phyloP scores from a whole-genome alignment of 2,797 vertebrate species.

The Poeciliopsis paucimaculata region DNA sequence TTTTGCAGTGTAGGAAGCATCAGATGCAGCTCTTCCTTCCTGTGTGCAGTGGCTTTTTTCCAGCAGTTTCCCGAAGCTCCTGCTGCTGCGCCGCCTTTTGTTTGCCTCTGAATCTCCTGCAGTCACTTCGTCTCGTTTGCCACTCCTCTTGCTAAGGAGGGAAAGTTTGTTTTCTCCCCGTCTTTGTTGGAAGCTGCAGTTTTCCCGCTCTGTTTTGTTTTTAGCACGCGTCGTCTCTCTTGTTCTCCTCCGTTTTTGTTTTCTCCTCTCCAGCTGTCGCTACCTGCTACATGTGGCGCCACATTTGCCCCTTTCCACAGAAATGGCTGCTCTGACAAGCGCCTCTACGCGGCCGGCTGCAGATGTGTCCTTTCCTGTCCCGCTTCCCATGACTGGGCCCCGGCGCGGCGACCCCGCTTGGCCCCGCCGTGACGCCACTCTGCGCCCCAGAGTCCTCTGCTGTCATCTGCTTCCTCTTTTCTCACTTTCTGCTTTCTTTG shows the following conservation, averaged over 20 bases:
- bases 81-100: background rate
- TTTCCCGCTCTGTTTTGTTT: constrained; percentile 8
- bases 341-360: constrained; percentile 72
- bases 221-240: constrained; percentile 19
- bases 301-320: constrained; percentile 65
- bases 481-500: constrained; percentile 24
- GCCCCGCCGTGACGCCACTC: background rate
- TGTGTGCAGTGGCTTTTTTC: background rate
- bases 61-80: background rate
- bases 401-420: constrained; percentile 53
- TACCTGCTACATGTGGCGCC: constrained; percentile 51
- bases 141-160: background rate
- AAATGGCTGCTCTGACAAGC: constrained; percentile 72
- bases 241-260: constrained; percentile 10
- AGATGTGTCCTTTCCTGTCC: constrained; percentile 80
- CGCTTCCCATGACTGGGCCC: constrained; percentile 47
- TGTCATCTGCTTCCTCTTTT: constrained; percentile 33
- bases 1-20: background rate
- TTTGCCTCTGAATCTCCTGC: constrained; percentile 1
- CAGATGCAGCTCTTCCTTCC: background rate
- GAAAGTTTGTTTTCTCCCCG: constrained; percentile 8
- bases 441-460: constrained; percentile 44
- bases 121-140: background rate
- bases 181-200: background rate
- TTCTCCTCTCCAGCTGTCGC: constrained; percentile 25